Percentiles rank a stretch among this genome's conserved stretches.
These are phyloP conservation scores for Amblyornis subalaris DNA, from an alignment of 2,113 vertebrate species.

Conservation along the genomic window DNA sequence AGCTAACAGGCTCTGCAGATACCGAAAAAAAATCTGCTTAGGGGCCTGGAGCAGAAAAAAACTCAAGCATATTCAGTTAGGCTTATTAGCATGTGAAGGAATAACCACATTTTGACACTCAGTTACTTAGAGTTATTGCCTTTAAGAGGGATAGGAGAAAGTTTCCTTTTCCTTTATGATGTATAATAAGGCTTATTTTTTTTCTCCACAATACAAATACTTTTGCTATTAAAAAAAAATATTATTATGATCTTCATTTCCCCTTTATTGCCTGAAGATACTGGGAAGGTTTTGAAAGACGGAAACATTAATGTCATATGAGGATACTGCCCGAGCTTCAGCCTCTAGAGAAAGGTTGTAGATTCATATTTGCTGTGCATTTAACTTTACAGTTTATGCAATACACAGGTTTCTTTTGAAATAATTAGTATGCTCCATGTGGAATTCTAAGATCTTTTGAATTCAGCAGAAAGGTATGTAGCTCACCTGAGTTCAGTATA, in stretches of 20 bases:
- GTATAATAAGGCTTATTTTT: neutral
- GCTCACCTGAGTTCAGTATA: neutral
- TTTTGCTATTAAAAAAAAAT: neutral
- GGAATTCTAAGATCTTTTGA: conserved; percentile 23
- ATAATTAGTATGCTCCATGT: neutral
- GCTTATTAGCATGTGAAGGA: neutral
- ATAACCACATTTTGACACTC: neutral
- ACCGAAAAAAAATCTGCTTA: neutral
- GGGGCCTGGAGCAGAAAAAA: neutral
- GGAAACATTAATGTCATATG: neutral
- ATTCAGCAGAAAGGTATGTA: neutral
- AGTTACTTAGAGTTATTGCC: neutral
- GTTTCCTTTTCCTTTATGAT: neutral
- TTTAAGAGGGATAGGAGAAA: neutral
- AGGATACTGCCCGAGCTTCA: neutral
- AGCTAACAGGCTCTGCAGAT: neutral
- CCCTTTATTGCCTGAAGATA: neutral
- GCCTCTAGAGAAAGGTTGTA: neutral
- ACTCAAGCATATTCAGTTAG: neutral
- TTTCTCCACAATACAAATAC: neutral
- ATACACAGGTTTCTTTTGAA: neutral
- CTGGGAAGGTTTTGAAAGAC: neutral
- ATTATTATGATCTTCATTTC: neutral
- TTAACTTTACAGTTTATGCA: neutral
- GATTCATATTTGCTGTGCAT: neutral